Evolutionary conservation across 2,888 invertebrate species (phyloP).

Genomic region (Tachystola acroxantha): DNA sequence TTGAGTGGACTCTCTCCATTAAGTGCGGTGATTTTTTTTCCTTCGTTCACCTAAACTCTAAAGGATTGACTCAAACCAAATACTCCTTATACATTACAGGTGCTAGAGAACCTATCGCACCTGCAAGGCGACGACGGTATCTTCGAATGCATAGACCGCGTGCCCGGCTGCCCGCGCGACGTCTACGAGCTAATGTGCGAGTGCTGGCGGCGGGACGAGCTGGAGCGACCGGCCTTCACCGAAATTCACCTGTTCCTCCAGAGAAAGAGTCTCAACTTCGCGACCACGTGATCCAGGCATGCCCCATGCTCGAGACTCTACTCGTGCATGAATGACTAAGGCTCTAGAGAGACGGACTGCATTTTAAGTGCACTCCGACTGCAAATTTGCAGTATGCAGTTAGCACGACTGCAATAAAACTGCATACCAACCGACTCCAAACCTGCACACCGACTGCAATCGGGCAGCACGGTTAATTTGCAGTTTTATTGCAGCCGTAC

Average conservation of each 20-base stretch:
- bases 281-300: slow-evolving; percentile 47
- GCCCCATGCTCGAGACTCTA: slow-evolving; percentile 19
- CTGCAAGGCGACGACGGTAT: slow-evolving; percentile 80
- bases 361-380: no score
- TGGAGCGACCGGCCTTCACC: slow-evolving; percentile 86
- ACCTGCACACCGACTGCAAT: no score
- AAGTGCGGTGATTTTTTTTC: no score
- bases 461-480: no score
- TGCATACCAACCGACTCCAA: no score
- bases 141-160: slow-evolving; percentile 81
- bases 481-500: no score
- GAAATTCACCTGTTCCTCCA: slow-evolving; percentile 91
- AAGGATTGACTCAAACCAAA: no score
- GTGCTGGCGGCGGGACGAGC: slow-evolving; percentile 89
- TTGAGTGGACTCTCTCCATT: no score
- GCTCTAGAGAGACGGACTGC: not conserved
- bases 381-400: no score
- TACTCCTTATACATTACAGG: slow-evolving; percentile 54
- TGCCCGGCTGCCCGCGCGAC: slow-evolving; percentile 86
- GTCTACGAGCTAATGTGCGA: slow-evolving; percentile 91
- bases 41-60: no score
- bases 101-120: slow-evolving; percentile 88
- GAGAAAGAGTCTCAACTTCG: slow-evolving; percentile 50
- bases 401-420: no score
- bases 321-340: slow-evolving; percentile 20